Evolutionary conservation across 2,113 vertebrate genomes (phyloP).

Genomic region (Malurus alboscapulatus): DNA sequence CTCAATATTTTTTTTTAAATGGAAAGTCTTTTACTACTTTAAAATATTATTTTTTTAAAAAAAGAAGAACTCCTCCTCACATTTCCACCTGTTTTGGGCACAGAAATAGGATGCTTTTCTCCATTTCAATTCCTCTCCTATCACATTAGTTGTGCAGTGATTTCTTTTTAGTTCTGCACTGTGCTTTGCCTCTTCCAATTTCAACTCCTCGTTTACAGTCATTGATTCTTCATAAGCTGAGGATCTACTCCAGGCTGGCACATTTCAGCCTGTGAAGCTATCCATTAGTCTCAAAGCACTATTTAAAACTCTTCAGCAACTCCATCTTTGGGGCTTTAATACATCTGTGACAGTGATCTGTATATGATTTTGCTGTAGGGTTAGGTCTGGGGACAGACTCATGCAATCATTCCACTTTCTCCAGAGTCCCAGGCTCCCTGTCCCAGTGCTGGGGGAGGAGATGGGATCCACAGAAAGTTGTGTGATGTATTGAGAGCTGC

Average conservation of each 20-base stretch:
- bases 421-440: not conserved
- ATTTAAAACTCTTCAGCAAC: conserved; percentile 42
- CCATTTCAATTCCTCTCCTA: conserved; percentile 46
- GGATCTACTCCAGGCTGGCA: conserved; percentile 33
- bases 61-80: conserved; percentile 1
- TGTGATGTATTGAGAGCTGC: not conserved
- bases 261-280: conserved; percentile 42
- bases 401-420: accelerated
- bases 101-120: conserved; percentile 44
- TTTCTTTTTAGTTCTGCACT: conserved; percentile 68
- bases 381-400: not conserved
- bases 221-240: conserved; percentile 61
- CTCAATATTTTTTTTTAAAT: not conserved
- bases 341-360: not conserved
- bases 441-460: not conserved
- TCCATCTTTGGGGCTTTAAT: not conserved
- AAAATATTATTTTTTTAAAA: not conserved
- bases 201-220: conserved; percentile 63
- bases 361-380: not conserved
- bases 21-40: not conserved
- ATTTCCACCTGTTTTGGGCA: conserved; percentile 24
- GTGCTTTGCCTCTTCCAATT: conserved; percentile 68
- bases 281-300: not conserved
- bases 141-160: conserved; percentile 60
- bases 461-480: not conserved